Percentiles rank a stretch among this genome's conserved stretches.
These are phyloP conservation scores for Ciconia nigra DNA, from an alignment of 2,797 vertebrate genomes.

Conservation along the genomic window DNA sequence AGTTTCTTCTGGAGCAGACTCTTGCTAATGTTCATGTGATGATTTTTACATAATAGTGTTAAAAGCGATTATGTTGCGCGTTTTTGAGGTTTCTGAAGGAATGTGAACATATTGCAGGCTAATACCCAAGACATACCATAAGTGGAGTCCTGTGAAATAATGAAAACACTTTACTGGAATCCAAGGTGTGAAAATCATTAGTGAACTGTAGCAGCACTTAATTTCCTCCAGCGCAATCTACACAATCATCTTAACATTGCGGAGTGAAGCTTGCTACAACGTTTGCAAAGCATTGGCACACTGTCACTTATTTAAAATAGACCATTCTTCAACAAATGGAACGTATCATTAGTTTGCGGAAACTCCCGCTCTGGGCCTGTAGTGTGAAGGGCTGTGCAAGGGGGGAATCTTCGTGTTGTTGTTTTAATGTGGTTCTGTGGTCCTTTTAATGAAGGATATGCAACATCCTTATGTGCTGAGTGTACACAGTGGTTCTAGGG, in stretches of 20 bases:
- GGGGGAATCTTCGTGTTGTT: not conserved
- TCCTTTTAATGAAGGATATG: not conserved
- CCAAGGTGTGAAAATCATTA: not conserved
- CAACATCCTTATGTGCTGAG: not conserved
- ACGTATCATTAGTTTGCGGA: accelerated
- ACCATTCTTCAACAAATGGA: not conserved
- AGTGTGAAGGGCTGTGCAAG: not conserved
- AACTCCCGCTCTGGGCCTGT: not conserved
- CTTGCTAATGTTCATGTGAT: not conserved
- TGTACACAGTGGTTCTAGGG: not conserved
- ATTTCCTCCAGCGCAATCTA: not conserved
- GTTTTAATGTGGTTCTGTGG: not conserved
- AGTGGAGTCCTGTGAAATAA: not conserved
- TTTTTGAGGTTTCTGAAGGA: not conserved
- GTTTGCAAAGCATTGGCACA: not conserved
- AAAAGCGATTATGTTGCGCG: not conserved
- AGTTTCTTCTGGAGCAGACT: not conserved
- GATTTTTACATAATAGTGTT: not conserved
- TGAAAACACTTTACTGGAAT: not conserved
- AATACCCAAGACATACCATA: accelerated
- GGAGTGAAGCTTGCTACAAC: not conserved
- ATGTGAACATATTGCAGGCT: not conserved
- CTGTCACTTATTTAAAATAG: not conserved
- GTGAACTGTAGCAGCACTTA: not conserved
- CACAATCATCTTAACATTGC: not conserved